Evolutionary conservation across 2,797 vertebrate species (phyloP), one percentile per base, ranked within the genome.

Genomic region (Epinephelus awoara): DNA sequence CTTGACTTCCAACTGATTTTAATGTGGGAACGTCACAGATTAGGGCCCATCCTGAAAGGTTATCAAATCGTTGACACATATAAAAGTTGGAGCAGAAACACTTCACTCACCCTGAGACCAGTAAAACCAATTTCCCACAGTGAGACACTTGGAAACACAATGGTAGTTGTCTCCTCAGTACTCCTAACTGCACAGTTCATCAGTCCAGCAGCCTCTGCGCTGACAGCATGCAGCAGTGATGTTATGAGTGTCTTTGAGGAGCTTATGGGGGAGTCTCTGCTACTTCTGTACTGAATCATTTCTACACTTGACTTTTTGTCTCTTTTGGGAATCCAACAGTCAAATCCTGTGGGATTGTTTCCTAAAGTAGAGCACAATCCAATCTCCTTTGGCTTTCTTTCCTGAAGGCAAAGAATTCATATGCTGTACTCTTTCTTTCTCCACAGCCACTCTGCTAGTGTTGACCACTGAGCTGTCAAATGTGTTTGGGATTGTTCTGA

Each of bases 241-340:
- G 55, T 65, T 29, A 57, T 40, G 18, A 50, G 46, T 12, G 51
- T 63, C 34, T 71, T 51, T 3, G 50, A 70, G 29, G 50, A 56
- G 56, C 14, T 71, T 56, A 67, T 67, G 2, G 44, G 75, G 56
- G 77, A 84, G 23, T 13, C 23, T 67, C 68, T 61, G 54, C 54
- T 73, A 47, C 82, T 38, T 73, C 66, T 73, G 21, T 47, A 66
- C 59, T 62, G 44, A 80, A 80, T 72, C 49, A 77, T 80, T 77
- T 70, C 82, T 62, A 59, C 73, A 74, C 73, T 77, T 80, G 69
- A 80, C 73, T 84, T 67, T 56, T 59, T 80, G 69, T 65, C 59
- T 75, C 77, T 73, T 74, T 59, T 70, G 69, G 54, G 74, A 80
- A 77, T 69, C 44, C 46, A 64, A 21, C 34, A 63, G 46, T 52